These are phyloP conservation scores for Chromobotia macracanthus DNA, from an alignment of 2,797 vertebrate genomes.

Conservation along the genomic window DNA sequence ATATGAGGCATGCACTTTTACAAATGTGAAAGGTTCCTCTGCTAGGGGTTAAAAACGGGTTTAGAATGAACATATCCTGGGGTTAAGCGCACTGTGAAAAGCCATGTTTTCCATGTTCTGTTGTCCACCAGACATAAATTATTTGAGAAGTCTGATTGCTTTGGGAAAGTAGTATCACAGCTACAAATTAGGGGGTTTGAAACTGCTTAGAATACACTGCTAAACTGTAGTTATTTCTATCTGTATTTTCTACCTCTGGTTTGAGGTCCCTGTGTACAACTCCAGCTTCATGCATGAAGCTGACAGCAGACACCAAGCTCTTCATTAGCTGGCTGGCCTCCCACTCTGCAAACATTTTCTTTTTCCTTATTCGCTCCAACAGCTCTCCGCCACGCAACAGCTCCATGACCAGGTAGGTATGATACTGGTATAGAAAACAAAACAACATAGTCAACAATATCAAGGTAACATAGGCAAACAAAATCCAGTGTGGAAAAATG, in stretches of 20 bases:
- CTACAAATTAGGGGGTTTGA: too few species aligned
- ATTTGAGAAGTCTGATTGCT: too few species aligned
- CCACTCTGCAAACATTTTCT: slow-evolving; percentile 89
- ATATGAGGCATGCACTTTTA: too few species aligned
- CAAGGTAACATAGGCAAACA: not conserved
- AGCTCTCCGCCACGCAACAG: slow-evolving; percentile 87
- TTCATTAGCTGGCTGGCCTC: slow-evolving; percentile 90
- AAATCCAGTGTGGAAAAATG: not conserved
- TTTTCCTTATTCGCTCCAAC: slow-evolving; percentile 87
- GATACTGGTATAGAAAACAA: slow-evolving; percentile 75
- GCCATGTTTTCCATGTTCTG: too few species aligned
- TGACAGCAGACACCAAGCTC: slow-evolving; percentile 87
- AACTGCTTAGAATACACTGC: not conserved
- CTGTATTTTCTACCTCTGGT: slow-evolving; percentile 80
- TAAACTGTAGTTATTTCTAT: not conserved
- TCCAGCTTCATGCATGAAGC: slow-evolving; percentile 91
- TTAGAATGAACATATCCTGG: too few species aligned
- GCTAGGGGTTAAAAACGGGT: too few species aligned
- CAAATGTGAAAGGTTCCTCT: too few species aligned
- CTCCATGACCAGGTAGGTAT: slow-evolving; percentile 92
- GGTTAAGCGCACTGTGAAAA: too few species aligned
- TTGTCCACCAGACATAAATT: too few species aligned
- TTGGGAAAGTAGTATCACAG: too few species aligned
- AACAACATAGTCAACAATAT: too few species aligned
- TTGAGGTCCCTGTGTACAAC: slow-evolving; percentile 93